Percentiles rank a stretch among this genome's conserved stretches.
Conservation (phyloP, 2,888 invertebrate species). For the Xylota sylvarum region DNA sequence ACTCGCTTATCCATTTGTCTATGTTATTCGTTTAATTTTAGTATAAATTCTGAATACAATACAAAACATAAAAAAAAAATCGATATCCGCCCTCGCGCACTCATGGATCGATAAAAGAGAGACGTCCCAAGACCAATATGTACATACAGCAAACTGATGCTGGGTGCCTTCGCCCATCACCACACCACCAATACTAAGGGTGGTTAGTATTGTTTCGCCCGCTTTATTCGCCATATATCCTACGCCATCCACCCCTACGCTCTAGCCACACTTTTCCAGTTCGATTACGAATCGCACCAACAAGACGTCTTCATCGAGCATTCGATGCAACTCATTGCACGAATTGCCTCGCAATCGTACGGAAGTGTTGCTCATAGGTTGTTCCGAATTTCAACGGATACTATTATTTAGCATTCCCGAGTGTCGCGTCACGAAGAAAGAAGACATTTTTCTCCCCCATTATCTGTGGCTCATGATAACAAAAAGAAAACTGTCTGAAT, state of each 20-base stretch:
- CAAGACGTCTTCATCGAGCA: constrained; percentile 58
- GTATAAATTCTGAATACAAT: constrained; percentile 41
- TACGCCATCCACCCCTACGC: constrained; percentile 5
- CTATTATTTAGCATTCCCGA: constrained; percentile 28
- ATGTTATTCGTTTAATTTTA: constrained; percentile 32
- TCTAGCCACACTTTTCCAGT: constrained; percentile 32
- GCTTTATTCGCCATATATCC: constrained; percentile 15
- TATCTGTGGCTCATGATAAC: constrained; percentile 5
- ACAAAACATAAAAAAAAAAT: constrained; percentile 45
- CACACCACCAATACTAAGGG: too few relatives aligned
- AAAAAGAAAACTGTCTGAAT: constrained; percentile 29
- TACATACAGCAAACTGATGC: constrained; percentile 59
- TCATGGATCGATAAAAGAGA: constrained; percentile 70
- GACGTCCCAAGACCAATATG: constrained; percentile 48
- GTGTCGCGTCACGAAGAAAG: constrained; percentile 6
- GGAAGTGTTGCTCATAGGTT: constrained; percentile 60
- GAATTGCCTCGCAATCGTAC: constrained; percentile 69
- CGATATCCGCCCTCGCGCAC: constrained; percentile 69
- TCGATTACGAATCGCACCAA: constrained; percentile 66
- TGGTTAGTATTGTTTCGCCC: constrained; percentile 3
- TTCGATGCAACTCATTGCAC: constrained; percentile 69
- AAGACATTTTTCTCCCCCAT: not conserved
- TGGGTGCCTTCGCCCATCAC: constrained; percentile 56
- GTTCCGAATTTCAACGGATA: constrained; percentile 45
- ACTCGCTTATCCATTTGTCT: constrained; percentile 4